Evolutionary conservation across 2,113 vertebrate species (phyloP), one percentile per base, ranked within the genome.

Genomic region (Grantiella picta): DNA sequence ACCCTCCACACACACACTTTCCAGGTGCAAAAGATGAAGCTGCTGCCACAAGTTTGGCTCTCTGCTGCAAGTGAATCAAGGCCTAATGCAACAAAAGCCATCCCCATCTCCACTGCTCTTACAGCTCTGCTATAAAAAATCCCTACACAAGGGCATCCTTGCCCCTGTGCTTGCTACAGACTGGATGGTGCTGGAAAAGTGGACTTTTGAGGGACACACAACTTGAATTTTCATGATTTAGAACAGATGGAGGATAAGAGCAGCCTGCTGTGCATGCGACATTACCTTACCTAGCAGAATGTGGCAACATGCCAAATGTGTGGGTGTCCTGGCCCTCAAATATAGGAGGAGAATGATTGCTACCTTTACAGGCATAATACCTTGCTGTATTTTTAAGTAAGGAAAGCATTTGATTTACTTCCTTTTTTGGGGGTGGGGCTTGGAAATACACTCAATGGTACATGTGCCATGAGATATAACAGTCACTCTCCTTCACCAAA

Each of bases 171-270:
- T 64, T 71, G 71, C 45, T 82, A 15, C 45, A 72, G 75, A 28
- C 11, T 20, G 45, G 47, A 59, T 70, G 45, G 18, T 80, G 71
- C 35, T 83, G 82, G 66, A 70, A 82, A 90, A 93, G 28, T 88
- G 85, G 88, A 57, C 82, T 83, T 91, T 24, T 86, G 94, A 94
- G 94, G 82, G 90, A 92, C 82, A 72, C n/a, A 52, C 35, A 63
- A 63, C 60, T 80, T 91, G 82, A 96, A 93, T 86, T 79, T 94
- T 54, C 79, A 69, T 85, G 89, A 92, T 86, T 95, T 84, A 44
- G 83, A 96, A 91, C 96, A 97, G 96, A 95, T 96, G 90, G 92
- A 96, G 87, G 76, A 70, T 60, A 86, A 83, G 82, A 88, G 86
- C 71, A 78, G 85, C 92, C 92, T 87, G 93, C 95, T 96, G 94